Evolutionary conservation across 2,797 vertebrate species (phyloP), one percentile per base, ranked within the genome.

Genomic region (Tenualosa thibaudeaui): DNA sequence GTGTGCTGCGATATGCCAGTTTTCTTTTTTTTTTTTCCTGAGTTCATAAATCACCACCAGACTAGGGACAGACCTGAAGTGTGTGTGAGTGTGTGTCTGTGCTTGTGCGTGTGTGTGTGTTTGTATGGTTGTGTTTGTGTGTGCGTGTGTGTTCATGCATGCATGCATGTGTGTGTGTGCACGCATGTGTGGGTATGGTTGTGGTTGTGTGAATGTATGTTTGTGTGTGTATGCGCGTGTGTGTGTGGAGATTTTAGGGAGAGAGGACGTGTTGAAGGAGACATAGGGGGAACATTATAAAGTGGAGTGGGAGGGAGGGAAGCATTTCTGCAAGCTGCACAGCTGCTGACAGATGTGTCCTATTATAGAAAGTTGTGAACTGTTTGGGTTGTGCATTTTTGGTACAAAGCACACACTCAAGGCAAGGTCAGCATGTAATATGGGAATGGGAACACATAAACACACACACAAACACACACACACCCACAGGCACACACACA

Each of bases 381-480:
- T 71, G 68, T 75, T 37, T 37, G 68, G 24, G 68, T 75, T 40
- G 13, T 75, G 15, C 68, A 71, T 71, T 37, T 37, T 10, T 7
- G 26, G 26, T 13, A 75, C 37, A 40, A 75, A 75, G 31, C 68
- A 75, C 68, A 40, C 15, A 71, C 17, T 31, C 31, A 5, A 71
- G 68, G 12, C 68, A 40, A 68, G 10, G 62, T 68, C 62, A 37
- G 26, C 68, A 71, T 22, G 17, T 6, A 15, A 53, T 53, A 53
- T 53, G 9, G 22, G 22, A 65, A 68, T 71, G 31, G 26, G 37
- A 65, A 65, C 19, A 60, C 19, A 60, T 0, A 60, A 6, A 60
- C 58, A n/a, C 58, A 60, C 19, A 84, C 24, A 54, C 83, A 62
- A 12, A 84, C 31, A 43, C 62, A 62, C 60, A 62, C 60, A 62